These are phyloP conservation scores for Anastrepha obliqua DNA, from an alignment of 1,140 invertebrate species.

Conservation along the genomic window DNA sequence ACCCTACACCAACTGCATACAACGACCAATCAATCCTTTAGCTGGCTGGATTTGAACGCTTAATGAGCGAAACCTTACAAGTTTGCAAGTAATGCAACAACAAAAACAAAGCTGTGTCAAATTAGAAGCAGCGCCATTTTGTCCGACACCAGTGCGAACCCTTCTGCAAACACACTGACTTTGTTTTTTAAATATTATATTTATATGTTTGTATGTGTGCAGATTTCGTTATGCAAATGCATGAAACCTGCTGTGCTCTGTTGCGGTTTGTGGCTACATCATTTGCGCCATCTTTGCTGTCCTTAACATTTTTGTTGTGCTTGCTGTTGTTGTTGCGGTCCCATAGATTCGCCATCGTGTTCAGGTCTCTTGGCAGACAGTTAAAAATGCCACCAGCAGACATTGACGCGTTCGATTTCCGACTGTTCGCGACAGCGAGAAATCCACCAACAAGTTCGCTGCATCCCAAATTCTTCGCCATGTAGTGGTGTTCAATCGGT, in stretches of 20 bases:
- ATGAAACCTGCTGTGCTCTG: background rate
- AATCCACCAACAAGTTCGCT: background rate
- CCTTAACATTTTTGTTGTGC: background rate
- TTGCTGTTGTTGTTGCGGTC: background rate
- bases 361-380: background rate
- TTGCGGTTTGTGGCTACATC: slow-evolving; percentile 16
- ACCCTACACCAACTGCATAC: background rate
- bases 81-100: background rate
- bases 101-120: background rate
- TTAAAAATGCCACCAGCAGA: slow-evolving; percentile 42
- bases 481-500: background rate
- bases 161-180: background rate
- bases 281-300: slow-evolving; percentile 48
- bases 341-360: background rate
- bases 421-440: background rate
- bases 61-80: slow-evolving; percentile 46
- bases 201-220: background rate
- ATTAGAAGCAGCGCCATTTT: slow-evolving; percentile 34
- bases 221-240: slow-evolving; percentile 5
- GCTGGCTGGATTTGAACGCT: background rate
- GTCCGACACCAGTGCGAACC: background rate
- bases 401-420: background rate
- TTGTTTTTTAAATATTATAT: background rate
- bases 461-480: background rate
- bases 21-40: slow-evolving; percentile 3